Percentiles rank a stretch among this genome's conserved stretches.
These are phyloP conservation scores for Anas platyrhynchos DNA, from an alignment of 2,113 vertebrate species.

Conservation along the genomic window DNA sequence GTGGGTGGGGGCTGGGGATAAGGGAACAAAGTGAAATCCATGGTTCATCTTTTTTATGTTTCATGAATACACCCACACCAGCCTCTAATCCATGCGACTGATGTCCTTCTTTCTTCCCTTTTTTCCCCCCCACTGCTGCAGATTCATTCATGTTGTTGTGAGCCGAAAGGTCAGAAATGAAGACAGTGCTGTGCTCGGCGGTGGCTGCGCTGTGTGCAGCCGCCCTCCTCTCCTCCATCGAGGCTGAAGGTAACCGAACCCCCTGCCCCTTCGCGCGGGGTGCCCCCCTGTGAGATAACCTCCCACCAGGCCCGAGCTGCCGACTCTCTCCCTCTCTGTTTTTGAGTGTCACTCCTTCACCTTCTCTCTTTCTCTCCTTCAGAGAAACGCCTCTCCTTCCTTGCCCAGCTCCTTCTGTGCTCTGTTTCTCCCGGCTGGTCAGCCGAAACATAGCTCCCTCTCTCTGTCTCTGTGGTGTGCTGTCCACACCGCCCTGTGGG, in stretches of 20 bases:
- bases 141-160: slow-evolving; percentile 89
- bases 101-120: slow-evolving; percentile 33
- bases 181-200: slow-evolving; percentile 81
- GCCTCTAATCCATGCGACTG: slow-evolving; percentile 48
- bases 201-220: slow-evolving; percentile 81
- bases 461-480: slow-evolving; percentile 77
- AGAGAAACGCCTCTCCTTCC: slow-evolving; percentile 52
- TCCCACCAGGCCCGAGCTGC: not conserved
- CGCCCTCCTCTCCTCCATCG: slow-evolving; percentile 81
- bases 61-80: slow-evolving; percentile 42
- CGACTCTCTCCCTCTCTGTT: slow-evolving; percentile 28
- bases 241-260: slow-evolving; percentile 91
- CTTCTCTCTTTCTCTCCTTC: slow-evolving; percentile 65
- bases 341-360: slow-evolving; percentile 29
- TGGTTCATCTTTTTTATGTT: not conserved
- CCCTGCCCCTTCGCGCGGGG: not conserved
- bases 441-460: slow-evolving; percentile 32
- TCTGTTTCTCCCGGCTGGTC: slow-evolving; percentile 41
- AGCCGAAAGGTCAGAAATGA: slow-evolving; percentile 84
- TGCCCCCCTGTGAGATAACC: not conserved
- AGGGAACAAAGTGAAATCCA: slow-evolving; percentile 38
- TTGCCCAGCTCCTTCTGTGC: slow-evolving; percentile 53
- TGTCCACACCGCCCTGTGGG: slow-evolving; percentile 70
- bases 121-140: slow-evolving; percentile 53
- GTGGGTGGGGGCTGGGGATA: slow-evolving; percentile 17